Conservation (phyloP, 2,797 vertebrate genomes). For the Valencia hispanica region DNA sequence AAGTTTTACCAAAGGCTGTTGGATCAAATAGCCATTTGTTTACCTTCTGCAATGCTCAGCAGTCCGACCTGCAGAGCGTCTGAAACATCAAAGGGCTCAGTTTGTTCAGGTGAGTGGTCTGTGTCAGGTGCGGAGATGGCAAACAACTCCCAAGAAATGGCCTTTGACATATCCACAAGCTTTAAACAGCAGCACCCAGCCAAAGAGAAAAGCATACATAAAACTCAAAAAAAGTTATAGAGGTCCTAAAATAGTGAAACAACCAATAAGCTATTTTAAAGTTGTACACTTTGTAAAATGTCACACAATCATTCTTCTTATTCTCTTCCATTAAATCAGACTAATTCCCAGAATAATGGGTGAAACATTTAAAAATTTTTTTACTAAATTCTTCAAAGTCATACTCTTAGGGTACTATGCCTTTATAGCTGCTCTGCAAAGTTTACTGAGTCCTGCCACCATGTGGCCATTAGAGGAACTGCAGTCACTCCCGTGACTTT, state of each 20-base stretch:
- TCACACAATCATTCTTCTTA: neutral
- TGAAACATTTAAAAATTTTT: neutral
- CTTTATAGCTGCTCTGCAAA: no score
- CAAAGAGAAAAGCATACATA: neutral
- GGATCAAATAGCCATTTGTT: conserved; percentile 42
- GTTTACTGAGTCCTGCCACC: no score
- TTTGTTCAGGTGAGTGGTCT: conserved; percentile 38
- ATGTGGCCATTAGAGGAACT: no score
- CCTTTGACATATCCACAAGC: conserved; percentile 5
- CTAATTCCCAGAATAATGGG: neutral
- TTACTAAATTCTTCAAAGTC: neutral
- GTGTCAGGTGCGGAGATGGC: neutral
- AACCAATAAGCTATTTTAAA: neutral
- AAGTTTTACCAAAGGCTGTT: conserved; percentile 6
- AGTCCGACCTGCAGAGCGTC: conserved; percentile 48
- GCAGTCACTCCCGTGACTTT: no score
- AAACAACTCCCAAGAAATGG: conserved; percentile 1
- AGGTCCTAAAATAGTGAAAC: neutral
- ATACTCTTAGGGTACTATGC: neutral
- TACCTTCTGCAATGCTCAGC: conserved; percentile 16
- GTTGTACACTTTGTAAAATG: neutral
- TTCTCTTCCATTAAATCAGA: neutral
- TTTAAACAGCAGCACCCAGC: neutral
- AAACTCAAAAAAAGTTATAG: neutral
- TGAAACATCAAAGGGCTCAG: conserved; percentile 52